Base-by-base conservation (phyloP, 2,888 invertebrate genomes). In the Helleia helle region DNA sequence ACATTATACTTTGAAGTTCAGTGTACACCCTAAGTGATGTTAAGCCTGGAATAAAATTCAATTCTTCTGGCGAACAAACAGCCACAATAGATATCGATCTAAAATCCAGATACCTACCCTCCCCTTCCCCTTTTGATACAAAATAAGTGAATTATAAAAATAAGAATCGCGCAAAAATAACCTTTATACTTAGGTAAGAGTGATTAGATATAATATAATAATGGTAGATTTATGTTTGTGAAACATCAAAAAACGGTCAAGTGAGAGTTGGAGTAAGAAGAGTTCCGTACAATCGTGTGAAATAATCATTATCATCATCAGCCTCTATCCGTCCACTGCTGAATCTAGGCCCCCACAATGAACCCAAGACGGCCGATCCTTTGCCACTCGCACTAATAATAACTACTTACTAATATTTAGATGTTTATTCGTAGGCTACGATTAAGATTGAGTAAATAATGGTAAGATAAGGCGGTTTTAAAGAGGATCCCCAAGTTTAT, bases 41-140 rank as follows among this genome's bases (percentile, higher is more conserved):
- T 38, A 31, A 40, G 28, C 17, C 40, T n/a, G 40, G 34, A 40
- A 44, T 38, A 24, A 43, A 41, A 39, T 45, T 40, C 31, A 40
- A 40, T 46, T 41, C 26, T 38, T 12, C 13, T 25, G 38, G 40
- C 39, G 39, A 40, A 43, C 39, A 40, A 45, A 40, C 41, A 43
- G 38, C 36, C 29, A 27, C 41, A 39, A 30, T 9, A 22, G 31
- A 42, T 52, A 62, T 62, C 59, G 62, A 62, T 59, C 58, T 53
- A 49, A 52, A 54, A 55, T 53, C 53, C 49, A 54, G 55, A 58
- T 55, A 55, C 52, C n/a, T n/a, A n/a, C n/a, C n/a, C n/a, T n/a
- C n/a, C 54, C 52, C 50, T 55, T 57, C 52, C 54, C 48, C 52
- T 49, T 51, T 58, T 58, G 59, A 57, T 54, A 53, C 56, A 54